Percentiles rank a stretch among this genome's conserved stretches.
Evolutionary conservation across 35 echinoderm and acorn worm species (phyloP).

Genomic region (Lytechinus pictus): DNA sequence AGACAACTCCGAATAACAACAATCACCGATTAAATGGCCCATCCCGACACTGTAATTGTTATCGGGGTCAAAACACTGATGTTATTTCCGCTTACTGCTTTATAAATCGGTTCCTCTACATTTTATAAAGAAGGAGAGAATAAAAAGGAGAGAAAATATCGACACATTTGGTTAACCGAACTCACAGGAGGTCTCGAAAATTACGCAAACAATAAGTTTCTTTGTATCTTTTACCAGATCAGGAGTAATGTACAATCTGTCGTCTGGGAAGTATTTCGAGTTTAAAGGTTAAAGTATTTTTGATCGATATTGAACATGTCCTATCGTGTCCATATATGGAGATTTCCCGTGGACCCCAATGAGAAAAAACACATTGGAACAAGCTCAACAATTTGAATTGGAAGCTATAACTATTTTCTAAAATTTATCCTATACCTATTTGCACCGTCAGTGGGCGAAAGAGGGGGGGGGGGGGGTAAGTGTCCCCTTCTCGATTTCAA

Average conservation of each 20-base stretch:
- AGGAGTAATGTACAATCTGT: neutral
- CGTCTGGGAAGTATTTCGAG: neutral
- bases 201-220: neutral
- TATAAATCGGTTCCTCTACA: neutral
- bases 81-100: neutral
- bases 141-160: neutral
- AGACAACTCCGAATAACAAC: neutral
- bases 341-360: neutral
- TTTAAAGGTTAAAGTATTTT: neutral
- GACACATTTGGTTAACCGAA: neutral
- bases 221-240: neutral
- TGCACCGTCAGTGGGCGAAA: no score
- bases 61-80: slow-evolving; percentile 17
- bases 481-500: no score
- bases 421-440: no score
- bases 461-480: no score
- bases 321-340: neutral
- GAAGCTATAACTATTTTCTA: no score
- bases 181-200: neutral
- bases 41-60: neutral
- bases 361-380: no score
- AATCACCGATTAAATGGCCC: neutral
- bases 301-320: neutral
- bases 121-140: neutral
- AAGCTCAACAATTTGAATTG: no score